phyloP scores from a whole-genome alignment of 1,140 invertebrate species.

The Sogatella furcifera region DNA sequence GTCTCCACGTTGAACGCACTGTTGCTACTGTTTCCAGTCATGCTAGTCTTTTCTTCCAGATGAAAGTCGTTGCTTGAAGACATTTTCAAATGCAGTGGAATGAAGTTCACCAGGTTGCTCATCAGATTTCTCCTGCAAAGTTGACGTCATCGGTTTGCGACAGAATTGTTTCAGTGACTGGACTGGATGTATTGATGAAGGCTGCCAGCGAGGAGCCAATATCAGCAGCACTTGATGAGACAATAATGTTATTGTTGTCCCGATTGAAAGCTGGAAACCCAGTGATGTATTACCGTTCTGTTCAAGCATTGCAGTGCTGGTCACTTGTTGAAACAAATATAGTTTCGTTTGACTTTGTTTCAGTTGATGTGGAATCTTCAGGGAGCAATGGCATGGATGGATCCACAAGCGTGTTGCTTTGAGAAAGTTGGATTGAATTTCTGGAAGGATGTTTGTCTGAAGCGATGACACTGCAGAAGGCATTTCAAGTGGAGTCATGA shows the following conservation, averaged over 20 bases:
- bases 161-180: too few relatives aligned
- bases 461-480: conserved; percentile 30
- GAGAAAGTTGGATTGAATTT: neutral
- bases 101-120: too few relatives aligned
- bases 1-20: too few relatives aligned
- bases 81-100: too few relatives aligned
- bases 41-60: too few relatives aligned
- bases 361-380: conserved; percentile 1
- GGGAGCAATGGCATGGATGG: conserved; percentile 7
- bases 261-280: conserved; percentile 4
- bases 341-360: neutral
- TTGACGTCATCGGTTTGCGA: too few relatives aligned
- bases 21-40: too few relatives aligned
- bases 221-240: neutral
- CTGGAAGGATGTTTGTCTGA: neutral
- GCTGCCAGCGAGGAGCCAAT: too few relatives aligned
- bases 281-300: neutral
- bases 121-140: too few relatives aligned
- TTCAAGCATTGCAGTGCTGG: neutral
- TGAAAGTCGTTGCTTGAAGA: too few relatives aligned
- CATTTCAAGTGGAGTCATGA: conserved; percentile 66
- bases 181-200: too few relatives aligned
- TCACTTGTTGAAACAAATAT: conserved; percentile 2
- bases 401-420: conserved; percentile 2
- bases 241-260: conserved; percentile 5